Evolutionary conservation across 2,113 vertebrate species (phyloP).

Genomic region (Peromyscus californicus): DNA sequence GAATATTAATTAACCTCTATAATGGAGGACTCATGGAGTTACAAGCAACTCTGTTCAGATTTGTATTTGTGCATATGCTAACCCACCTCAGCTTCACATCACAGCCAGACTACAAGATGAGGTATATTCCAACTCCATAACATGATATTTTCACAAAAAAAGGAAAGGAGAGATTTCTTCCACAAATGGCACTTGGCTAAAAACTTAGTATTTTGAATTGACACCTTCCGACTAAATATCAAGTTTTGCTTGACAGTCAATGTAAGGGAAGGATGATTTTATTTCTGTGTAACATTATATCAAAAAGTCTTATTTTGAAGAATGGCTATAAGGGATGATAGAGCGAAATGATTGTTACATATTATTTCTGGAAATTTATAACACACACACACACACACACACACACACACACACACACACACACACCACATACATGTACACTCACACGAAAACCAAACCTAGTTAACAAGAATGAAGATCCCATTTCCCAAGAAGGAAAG

Average conservation of each 20-base stretch:
- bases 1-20: neutral
- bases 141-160: neutral
- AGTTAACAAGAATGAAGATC: neutral
- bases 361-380: neutral
- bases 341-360: neutral
- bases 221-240: neutral
- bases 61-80: rapidly evolving
- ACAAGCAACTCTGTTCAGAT: neutral
- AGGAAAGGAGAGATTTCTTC: neutral
- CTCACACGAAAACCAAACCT: neutral
- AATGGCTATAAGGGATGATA: neutral
- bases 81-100: neutral
- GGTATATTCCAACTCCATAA: neutral
- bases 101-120: neutral
- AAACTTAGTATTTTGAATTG: neutral
- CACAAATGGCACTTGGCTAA: neutral
- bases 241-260: neutral
- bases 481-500: neutral
- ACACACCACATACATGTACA: too few relatives aligned
- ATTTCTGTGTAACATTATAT: neutral
- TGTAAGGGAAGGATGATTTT: neutral
- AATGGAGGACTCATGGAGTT: neutral
- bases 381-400: neutral
- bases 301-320: neutral
- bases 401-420: neutral